phyloP scores from a whole-genome alignment of 1,140 invertebrate species.

The Brachystomella parvula region DNA sequence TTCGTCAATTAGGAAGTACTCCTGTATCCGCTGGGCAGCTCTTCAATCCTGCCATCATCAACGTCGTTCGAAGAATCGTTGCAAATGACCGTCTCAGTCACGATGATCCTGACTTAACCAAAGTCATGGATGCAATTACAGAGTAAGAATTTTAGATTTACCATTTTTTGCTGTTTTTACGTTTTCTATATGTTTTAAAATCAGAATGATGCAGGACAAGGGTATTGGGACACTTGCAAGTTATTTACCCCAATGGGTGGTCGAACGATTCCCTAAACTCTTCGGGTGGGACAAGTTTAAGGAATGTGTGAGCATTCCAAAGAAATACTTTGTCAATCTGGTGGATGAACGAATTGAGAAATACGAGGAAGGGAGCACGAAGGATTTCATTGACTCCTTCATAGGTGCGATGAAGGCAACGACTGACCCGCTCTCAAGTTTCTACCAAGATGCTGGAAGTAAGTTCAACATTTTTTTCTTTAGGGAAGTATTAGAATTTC shows the following conservation, averaged over 20 bases:
- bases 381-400: slow-evolving; percentile 29
- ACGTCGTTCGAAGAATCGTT: background rate
- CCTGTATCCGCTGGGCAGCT: background rate
- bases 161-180: background rate
- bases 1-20: background rate
- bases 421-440: slow-evolving; percentile 29
- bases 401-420: slow-evolving; percentile 26
- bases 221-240: background rate
- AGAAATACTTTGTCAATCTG: background rate
- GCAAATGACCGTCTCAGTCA: background rate
- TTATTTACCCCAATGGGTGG: background rate
- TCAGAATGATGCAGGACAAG: background rate
- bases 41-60: slow-evolving; percentile 4
- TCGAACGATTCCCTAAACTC: background rate
- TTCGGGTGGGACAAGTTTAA: background rate
- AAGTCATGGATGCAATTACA: slow-evolving; percentile 6
- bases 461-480: background rate
- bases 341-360: slow-evolving; percentile 7
- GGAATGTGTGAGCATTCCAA: background rate
- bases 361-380: background rate
- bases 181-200: background rate
- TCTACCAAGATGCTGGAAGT: slow-evolving; percentile 12
- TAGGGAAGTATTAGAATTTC: background rate
- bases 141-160: slow-evolving; percentile 5
- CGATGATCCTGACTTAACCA: slow-evolving; percentile 8